Base-by-base conservation (phyloP, 2,113 vertebrate species). In the Halichoerus grypus region DNA sequence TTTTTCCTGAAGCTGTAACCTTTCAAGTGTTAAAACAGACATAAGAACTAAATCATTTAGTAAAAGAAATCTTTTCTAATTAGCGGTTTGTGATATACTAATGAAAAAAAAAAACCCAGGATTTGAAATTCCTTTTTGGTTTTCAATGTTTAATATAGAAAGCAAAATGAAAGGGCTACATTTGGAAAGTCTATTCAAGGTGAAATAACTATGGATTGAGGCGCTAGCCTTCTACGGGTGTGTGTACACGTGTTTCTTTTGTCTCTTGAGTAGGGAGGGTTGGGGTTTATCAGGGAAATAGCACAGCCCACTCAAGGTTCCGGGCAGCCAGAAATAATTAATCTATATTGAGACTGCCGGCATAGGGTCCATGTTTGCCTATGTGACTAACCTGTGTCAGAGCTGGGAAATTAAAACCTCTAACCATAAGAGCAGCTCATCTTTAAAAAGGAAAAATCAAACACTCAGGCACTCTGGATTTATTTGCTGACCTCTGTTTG, bases 21-120 rank as follows among this genome's bases (percentile, higher is more conserved):
- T 99, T 98, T 99, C 96, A 98, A 99, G 98, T 98, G 94, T 98
- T 98, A 98, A 99, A 98, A 97, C 94, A 99, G 97, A 98, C 94
- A 96, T 97, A 98, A 97, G 89, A 98, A 94, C 95, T 98, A 98
- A 93, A 98, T 98, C 19, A 98, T 98, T 98, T 98, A 96, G 81
- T 95, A 87, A 97, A 96, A 98, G 97, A 98, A 97, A 98, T 98
- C 80, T 98, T 98, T 98, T 97, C 92, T 98, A 98, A 98, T 99
- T 98, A 98, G 95, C 59, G 98, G 89, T 98, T 98, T 98, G 89
- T 9, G 13, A 98, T 97, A 98, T 21, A 96, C 61, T 96, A 98
- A 97, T 98, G 90, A 98, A 94, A 86, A 95, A 86, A 95, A 98
- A 98, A 97, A 69, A 4, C n/a, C 42, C 14, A 98, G 87, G 63